Percentiles rank a stretch among this genome's conserved stretches.
phyloP scores from a whole-genome alignment of 2,888 invertebrate genomes.

The Criorhina ranunculi region DNA sequence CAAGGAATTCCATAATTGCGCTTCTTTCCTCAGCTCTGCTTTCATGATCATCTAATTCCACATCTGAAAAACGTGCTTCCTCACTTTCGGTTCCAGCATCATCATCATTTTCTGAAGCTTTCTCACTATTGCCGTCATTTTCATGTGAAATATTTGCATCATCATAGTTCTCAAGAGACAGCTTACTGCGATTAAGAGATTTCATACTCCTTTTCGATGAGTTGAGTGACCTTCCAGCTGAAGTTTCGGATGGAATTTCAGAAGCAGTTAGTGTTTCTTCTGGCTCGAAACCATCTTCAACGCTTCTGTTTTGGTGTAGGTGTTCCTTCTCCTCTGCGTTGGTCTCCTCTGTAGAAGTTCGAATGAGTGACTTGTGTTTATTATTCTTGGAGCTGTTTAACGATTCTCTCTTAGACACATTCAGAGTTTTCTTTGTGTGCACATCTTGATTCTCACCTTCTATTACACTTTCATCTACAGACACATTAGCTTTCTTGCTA shows the following conservation, averaged over 20 bases:
- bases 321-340: background rate
- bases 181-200: constrained; percentile 11
- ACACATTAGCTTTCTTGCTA: too few relatives aligned
- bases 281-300: constrained; percentile 11
- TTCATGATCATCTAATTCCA: constrained; percentile 20
- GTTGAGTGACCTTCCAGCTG: background rate
- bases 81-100: constrained; percentile 24
- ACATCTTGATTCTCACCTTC: constrained; percentile 3
- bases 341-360: constrained; percentile 21
- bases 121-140: too few relatives aligned
- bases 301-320: background rate
- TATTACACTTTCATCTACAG: background rate
- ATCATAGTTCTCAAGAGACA: background rate
- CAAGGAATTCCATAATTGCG: constrained; percentile 38
- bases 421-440: constrained; percentile 11
- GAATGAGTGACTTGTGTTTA: constrained; percentile 8
- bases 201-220: constrained; percentile 1
- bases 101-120: background rate
- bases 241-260: constrained; percentile 12
- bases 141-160: too few relatives aligned
- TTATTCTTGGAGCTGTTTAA: constrained; percentile 13
- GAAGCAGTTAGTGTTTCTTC: constrained; percentile 41
- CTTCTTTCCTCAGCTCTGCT: constrained; percentile 8
- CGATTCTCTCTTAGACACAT: constrained; percentile 59
- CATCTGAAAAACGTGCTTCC: constrained; percentile 38